Evolutionary conservation across 2,888 invertebrate genomes (phyloP).

Genomic region (Lepetodrilus schrolli): DNA sequence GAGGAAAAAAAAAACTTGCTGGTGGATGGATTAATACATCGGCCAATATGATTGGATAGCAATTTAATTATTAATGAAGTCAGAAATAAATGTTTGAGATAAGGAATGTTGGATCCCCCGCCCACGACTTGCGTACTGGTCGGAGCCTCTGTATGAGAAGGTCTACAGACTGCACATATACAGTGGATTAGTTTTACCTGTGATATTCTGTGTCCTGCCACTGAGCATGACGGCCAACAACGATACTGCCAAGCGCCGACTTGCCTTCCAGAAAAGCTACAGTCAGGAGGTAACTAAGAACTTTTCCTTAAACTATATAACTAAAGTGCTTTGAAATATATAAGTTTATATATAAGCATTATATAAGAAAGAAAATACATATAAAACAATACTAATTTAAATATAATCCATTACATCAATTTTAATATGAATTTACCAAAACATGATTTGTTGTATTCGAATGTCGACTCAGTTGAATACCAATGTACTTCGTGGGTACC

Average conservation of each 20-base stretch:
- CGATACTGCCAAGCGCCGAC: conserved; percentile 61
- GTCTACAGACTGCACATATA: neutral
- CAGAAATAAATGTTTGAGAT: conserved; percentile 18
- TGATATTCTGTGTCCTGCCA: too few species aligned
- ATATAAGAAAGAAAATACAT: too few species aligned
- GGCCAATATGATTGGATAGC: conserved; percentile 33
- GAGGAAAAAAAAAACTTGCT: neutral
- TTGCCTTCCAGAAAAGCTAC: conserved; percentile 72
- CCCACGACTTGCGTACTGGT: neutral
- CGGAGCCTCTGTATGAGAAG: neutral
- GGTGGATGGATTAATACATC: conserved; percentile 9
- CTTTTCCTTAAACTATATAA: too few species aligned
- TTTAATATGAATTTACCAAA: too few species aligned
- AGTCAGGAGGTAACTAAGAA: conserved; percentile 65
- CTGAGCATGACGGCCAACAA: conserved; percentile 42
- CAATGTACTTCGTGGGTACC: too few species aligned
- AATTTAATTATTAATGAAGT: conserved; percentile 34
- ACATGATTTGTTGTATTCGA: too few species aligned
- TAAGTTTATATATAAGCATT: too few species aligned
- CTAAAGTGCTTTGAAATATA: too few species aligned
- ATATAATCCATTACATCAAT: too few species aligned
- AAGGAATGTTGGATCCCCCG: conserved; percentile 12
- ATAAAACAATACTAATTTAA: too few species aligned
- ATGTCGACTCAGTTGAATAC: too few species aligned
- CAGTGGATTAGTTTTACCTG: too few species aligned